Base-by-base conservation (phyloP, 1,140 invertebrate genomes). In the Magallana angulata region DNA sequence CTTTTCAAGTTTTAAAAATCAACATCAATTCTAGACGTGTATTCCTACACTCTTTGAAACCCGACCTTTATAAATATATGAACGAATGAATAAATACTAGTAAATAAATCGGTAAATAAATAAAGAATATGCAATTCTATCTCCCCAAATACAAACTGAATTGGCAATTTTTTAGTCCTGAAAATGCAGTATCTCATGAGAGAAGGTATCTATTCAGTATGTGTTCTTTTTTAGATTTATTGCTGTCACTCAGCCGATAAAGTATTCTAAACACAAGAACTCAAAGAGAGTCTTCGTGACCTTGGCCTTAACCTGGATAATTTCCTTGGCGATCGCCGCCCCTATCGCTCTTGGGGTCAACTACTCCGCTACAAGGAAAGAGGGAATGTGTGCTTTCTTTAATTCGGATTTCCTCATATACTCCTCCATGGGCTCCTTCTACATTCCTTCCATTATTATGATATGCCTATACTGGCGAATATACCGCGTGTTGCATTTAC, bases 391-490 rank as follows among this genome's bases (percentile, higher is more conserved):
- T 95, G 96, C 98, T 85, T 99, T 99, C 96, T 99, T 99, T 96
- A 99, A 99, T 95, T 97, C 97, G 81, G 97, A 99, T 95, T 99
- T 99, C 95, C 98, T 99, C 92, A 97, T 99, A 90, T 99, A 98
- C 95, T 99, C 98, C 12, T 99, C 98, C 71, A 96, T 99, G 91
- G 98, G 97, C 85, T 99, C 99, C 90, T 99, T 99, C 96, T 99
- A 99, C 95, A 99, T 99, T 93, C 99, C 99, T 7, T 99, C 98
- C 95, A 97, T 99, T 92, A 98, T 99, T 92, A 99, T 99, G 98
- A 97, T 99, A 93, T 98, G 98, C 95, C 97, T 99, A 57, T 99
- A 99, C 95, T 99, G 98, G 95, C 98, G 97, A 95, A 99, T 99
- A 96, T 99, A 99, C 96, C 98, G 93, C 97, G 97, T 97, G 57